These are phyloP conservation scores for Brachionus asplanchnoidis DNA, from an alignment of 1,140 invertebrate species.

Conservation along the genomic window DNA sequence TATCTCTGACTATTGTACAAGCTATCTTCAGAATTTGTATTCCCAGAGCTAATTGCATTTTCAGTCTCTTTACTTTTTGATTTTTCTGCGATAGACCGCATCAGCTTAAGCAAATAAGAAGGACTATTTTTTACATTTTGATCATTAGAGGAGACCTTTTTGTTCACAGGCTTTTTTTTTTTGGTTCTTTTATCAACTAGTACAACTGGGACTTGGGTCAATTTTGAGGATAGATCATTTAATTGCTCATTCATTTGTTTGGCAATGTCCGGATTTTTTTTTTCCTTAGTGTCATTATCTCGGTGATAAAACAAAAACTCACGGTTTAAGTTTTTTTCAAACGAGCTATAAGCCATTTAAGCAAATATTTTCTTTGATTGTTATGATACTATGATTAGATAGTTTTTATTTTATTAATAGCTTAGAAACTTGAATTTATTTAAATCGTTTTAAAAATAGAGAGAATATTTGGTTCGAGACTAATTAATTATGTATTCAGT, in stretches of 20 bases:
- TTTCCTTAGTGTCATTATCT: background rate
- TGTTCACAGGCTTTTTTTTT: background rate
- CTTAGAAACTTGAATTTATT: background rate
- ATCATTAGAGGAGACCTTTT: background rate
- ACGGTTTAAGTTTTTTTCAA: background rate
- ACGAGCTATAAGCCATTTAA: background rate
- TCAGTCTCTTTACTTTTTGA: background rate
- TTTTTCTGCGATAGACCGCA: background rate
- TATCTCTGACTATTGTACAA: background rate
- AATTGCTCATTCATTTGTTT: background rate
- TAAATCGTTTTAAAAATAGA: background rate
- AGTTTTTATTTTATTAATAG: background rate
- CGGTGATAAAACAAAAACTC: slow-evolving; percentile 29
- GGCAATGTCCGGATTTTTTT: background rate
- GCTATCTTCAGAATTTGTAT: background rate
- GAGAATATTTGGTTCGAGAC: background rate
- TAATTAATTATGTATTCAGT: slow-evolving; percentile 2
- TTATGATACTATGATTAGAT: background rate
- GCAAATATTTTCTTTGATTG: background rate
- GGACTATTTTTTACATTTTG: background rate
- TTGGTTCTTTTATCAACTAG: background rate
- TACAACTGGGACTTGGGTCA: background rate
- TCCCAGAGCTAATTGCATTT: background rate
- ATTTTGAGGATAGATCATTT: background rate
- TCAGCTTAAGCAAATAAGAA: slow-evolving; percentile 4